These are phyloP conservation scores for Drosophila repleta DNA, from an alignment of 1,140 invertebrate genomes.

Conservation along the genomic window DNA sequence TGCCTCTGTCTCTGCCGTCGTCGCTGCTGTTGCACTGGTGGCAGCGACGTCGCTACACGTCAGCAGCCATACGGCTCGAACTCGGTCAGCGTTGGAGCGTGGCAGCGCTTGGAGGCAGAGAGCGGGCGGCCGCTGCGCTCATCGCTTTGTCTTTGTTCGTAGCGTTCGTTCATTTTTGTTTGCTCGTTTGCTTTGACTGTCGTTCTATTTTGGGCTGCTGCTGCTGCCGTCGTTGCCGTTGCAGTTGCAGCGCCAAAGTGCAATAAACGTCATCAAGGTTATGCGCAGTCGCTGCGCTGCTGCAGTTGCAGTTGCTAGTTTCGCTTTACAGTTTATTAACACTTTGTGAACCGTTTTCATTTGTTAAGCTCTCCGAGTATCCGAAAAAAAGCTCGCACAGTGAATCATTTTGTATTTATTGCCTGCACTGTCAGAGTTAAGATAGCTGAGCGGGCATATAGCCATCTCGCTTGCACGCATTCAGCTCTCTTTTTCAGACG, in stretches of 20 bases:
- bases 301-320: constrained; percentile 26
- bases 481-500: constrained; percentile 1
- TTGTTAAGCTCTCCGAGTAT: constrained; percentile 31
- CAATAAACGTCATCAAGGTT: constrained; percentile 80
- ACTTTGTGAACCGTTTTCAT: constrained; percentile 47
- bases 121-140: constrained; percentile 25
- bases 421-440: constrained; percentile 19
- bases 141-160: constrained; percentile 45
- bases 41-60: constrained; percentile 47
- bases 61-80: constrained; percentile 46
- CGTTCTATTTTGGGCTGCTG: constrained; percentile 61
- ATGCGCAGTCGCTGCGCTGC: constrained; percentile 48
- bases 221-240: constrained; percentile 25
- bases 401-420: constrained; percentile 53
- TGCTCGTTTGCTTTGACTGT: constrained; percentile 47
- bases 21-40: constrained; percentile 22
- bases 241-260: constrained; percentile 56
- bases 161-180: constrained; percentile 48
- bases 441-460: constrained; percentile 11
- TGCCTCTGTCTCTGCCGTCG: too few relatives aligned
- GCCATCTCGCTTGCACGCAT: constrained; percentile 25
- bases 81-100: constrained; percentile 55
- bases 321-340: constrained; percentile 53
- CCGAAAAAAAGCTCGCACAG: constrained; percentile 19
- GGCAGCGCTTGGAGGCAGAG: constrained; percentile 7